Base-by-base conservation (phyloP, 1,140 invertebrate genomes). In the Cylas formicarius region DNA sequence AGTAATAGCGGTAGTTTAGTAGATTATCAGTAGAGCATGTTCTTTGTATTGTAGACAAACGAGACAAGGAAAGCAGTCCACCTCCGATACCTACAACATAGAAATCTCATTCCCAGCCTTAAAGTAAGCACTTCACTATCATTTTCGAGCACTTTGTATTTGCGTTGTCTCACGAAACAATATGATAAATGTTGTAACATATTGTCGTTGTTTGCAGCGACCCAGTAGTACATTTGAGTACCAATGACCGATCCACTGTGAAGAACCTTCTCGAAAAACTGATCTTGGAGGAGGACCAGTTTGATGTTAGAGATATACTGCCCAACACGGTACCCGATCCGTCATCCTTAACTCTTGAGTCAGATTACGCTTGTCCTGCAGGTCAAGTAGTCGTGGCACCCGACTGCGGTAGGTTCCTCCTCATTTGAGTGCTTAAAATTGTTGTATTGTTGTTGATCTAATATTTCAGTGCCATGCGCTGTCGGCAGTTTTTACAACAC, bases 291-390 rank as follows among this genome's bases (percentile, higher is more conserved):
- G 84, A 90, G 63, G 87, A 89, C 69, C 86, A 91, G 66, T 90
- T 94, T 61, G 88, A 92, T 58, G 90, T 95, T 2, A 78, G 86
- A 52, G 88, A 91, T 50, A 92, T 94, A 54, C 66, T 97, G 23
- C 92, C 93, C 7, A 96, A 95, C 58, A 95, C 92, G 0, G 80
- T 90, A 1, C 88, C 91, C 0, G 93, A 96, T 67, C 86, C 93
- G 34, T 84, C 87, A 2, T 93, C 90, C 11, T 68, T 97, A 22
- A 63, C 77, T 24, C 70, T 96, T 1, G 74, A 85, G 55, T 92
- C 90, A 0, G 90, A 93, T 58, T 97, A 93, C 61, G 88, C 89
- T 39, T 97, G 93, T 67, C 86, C 88, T 0, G 72, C 81, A 47
- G 93, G 93, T 36, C 87, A 94, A 73, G 91, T 96, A 20, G 87